Evolutionary conservation across 2,888 invertebrate genomes (phyloP).

Genomic region (Ennomos erosarius): DNA sequence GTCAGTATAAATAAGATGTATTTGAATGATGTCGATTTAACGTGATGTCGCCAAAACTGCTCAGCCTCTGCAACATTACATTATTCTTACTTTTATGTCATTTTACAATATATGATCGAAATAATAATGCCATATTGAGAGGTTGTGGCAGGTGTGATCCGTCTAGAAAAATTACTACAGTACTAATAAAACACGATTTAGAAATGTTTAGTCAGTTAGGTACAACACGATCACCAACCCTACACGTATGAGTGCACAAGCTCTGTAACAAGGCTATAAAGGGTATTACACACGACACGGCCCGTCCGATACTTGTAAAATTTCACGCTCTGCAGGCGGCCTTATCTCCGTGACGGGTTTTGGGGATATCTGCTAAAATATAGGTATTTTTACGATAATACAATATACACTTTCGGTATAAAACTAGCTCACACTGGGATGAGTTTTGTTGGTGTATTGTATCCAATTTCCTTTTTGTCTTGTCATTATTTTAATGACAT

Average conservation of each 20-base stretch:
- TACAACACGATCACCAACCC: too few relatives aligned
- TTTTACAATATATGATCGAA: too few relatives aligned
- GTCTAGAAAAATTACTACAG: too few relatives aligned
- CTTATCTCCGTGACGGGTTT: conserved; percentile 57
- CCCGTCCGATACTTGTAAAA: conserved; percentile 68
- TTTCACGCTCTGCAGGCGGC: conserved; percentile 66
- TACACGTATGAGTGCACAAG: conserved; percentile 1
- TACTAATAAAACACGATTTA: too few relatives aligned
- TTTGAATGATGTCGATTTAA: too few relatives aligned
- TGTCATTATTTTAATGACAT: not conserved
- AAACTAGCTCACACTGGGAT: conserved; percentile 16
- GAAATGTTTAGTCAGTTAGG: too few relatives aligned
- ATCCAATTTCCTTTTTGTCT: conserved; percentile 9
- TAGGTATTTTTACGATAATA: conserved; percentile 45
- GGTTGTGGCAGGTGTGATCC: too few relatives aligned
- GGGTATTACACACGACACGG: conserved; percentile 29
- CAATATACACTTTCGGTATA: conserved; percentile 32
- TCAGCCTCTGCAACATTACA: too few relatives aligned
- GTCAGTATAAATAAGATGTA: too few relatives aligned
- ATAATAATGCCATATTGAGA: too few relatives aligned
- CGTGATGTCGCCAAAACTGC: too few relatives aligned
- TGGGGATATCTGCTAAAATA: conserved; percentile 41
- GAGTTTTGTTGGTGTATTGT: conserved; percentile 9
- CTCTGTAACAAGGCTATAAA: conserved; percentile 7
- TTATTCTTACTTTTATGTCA: too few relatives aligned